These are phyloP conservation scores for Halcyon badia DNA, from an alignment of 2,797 vertebrate species.

Conservation along the genomic window DNA sequence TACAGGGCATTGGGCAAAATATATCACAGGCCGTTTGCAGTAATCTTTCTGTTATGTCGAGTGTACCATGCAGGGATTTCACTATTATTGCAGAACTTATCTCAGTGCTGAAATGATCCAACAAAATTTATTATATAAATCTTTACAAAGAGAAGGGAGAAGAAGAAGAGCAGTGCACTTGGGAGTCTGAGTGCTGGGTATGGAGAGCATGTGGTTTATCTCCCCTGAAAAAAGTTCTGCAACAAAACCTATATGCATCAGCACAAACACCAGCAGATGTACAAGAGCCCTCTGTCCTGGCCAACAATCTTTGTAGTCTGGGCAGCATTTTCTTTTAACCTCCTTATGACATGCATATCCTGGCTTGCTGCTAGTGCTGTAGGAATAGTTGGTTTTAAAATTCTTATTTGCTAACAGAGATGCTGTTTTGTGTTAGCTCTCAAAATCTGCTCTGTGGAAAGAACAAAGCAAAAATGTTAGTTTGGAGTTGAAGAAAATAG, in stretches of 20 bases:
- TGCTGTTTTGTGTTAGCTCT: neutral
- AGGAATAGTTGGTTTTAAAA: neutral
- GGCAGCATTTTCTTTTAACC: neutral
- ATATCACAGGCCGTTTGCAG: neutral
- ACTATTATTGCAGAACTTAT: neutral
- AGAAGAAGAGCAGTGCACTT: neutral
- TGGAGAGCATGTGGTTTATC: neutral
- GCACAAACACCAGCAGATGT: neutral
- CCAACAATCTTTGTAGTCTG: neutral
- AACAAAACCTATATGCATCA: neutral
- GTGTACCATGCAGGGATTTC: neutral
- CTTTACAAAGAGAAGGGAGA: neutral
- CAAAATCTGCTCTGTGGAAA: neutral
- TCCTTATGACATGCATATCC: neutral
- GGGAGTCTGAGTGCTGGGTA: neutral
- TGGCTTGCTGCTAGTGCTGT: neutral
- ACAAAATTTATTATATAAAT: neutral
- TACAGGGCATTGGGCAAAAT: neutral
- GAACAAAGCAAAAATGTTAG: neutral
- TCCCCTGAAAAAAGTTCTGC: neutral
- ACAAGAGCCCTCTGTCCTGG: neutral
- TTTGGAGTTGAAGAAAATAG: neutral
- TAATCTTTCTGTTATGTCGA: neutral
- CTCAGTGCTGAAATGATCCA: neutral
- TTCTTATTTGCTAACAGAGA: neutral